A percentile compares a stretch with the other conserved stretches of the same genome.
Evolutionary conservation across 1,140 invertebrate genomes (phyloP).

Genomic region (Aphelenchoides besseyi): DNA sequence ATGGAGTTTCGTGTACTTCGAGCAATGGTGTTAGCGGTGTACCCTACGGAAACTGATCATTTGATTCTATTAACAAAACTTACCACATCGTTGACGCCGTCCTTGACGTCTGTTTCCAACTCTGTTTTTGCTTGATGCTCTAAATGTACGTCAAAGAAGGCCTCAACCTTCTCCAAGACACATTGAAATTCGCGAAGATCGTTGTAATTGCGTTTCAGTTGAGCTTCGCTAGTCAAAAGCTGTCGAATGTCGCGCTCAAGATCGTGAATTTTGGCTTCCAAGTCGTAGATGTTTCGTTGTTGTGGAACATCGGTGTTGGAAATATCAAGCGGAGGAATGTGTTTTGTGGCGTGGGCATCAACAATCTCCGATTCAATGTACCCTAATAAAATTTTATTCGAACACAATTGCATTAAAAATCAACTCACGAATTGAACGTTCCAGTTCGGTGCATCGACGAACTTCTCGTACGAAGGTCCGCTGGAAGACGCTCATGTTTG

Average conservation of each 20-base stretch:
- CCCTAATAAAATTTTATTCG: conserved; percentile 33
- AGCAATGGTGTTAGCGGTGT: conserved; percentile 42
- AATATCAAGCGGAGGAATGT: conserved; percentile 49
- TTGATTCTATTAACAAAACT: neutral
- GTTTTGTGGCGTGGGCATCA: conserved; percentile 44
- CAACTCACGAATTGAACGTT: conserved; percentile 72
- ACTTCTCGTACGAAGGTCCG: conserved; percentile 83
- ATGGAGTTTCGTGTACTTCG: conserved; percentile 43
- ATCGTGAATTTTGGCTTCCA: conserved; percentile 59
- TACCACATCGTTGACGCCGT: conserved; percentile 52
- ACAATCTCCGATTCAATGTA: conserved; percentile 62
- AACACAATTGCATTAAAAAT: conserved; percentile 21
- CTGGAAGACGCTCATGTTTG: conserved; percentile 80
- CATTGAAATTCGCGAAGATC: conserved; percentile 48
- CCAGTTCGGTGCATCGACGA: conserved; percentile 83
- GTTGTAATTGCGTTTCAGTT: conserved; percentile 54
- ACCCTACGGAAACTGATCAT: conserved; percentile 27
- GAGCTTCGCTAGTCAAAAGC: conserved; percentile 50
- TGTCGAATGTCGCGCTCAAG: conserved; percentile 54
- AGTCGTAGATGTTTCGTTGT: conserved; percentile 55
- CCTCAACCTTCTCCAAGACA: conserved; percentile 57
- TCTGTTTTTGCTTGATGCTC: conserved; percentile 54
- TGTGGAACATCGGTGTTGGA: conserved; percentile 43
- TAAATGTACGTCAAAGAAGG: conserved; percentile 58
- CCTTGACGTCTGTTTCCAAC: conserved; percentile 41